These are phyloP conservation scores for Sinocyclocheilus anophthalmus DNA, from an alignment of 2,113 vertebrate genomes.

Conservation along the genomic window DNA sequence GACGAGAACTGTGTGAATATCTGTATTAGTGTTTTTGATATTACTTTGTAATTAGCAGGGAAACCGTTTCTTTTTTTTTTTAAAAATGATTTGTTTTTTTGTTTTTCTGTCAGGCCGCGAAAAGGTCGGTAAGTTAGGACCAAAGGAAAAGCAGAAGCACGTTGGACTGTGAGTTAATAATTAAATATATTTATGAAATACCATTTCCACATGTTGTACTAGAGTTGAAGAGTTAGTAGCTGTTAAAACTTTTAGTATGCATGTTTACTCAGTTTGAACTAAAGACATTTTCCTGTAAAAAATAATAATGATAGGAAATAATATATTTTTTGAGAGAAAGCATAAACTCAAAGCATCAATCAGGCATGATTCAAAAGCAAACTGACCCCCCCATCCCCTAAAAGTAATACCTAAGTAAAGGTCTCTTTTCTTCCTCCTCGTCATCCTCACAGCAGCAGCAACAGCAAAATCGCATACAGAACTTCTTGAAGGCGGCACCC, in stretches of 20 bases:
- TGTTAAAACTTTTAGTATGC: background rate
- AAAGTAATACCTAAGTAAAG: constrained; percentile 72
- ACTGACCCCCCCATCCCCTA: background rate
- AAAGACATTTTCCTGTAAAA: background rate
- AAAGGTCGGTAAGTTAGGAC: background rate
- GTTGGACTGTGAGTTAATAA: background rate
- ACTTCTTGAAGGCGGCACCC: constrained; percentile 69
- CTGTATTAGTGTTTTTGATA: background rate
- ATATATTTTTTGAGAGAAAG: background rate
- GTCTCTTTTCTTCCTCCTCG: constrained; percentile 75
- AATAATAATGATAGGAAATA: background rate
- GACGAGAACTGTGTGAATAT: background rate
- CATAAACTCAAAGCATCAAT: background rate
- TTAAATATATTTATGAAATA: background rate
- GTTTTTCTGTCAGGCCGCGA: background rate
- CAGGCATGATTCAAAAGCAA: background rate
- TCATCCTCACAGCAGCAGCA: constrained; percentile 67
- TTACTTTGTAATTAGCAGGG: background rate
- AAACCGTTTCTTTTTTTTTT: background rate
- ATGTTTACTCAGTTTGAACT: background rate
- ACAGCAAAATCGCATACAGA: constrained; percentile 72
- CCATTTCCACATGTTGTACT: background rate
- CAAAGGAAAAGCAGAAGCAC: background rate
- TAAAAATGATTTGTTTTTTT: too few relatives aligned
- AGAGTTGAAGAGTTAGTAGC: background rate